These are phyloP conservation scores for Triplophysa siluroides DNA, from an alignment of 2,113 vertebrate genomes.

Conservation along the genomic window DNA sequence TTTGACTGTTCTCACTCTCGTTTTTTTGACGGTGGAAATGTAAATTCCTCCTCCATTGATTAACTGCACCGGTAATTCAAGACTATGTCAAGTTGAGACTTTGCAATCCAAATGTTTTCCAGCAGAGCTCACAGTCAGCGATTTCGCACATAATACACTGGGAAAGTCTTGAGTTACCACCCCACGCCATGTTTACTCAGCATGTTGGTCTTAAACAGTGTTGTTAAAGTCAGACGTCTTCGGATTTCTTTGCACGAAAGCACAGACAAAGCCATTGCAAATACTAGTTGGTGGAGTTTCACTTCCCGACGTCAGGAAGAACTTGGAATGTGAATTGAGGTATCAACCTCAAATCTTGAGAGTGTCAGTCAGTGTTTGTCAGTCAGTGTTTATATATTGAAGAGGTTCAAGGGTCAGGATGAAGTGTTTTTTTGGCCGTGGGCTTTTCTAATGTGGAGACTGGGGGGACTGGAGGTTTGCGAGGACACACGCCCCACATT, in stretches of 20 bases:
- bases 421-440: neutral
- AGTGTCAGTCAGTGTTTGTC: constrained; percentile 30
- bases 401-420: neutral
- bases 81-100: neutral
- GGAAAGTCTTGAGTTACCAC: constrained; percentile 6
- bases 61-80: neutral
- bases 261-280: neutral
- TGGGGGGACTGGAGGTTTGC: neutral
- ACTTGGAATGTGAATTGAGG: neutral
- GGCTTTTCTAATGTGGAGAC: constrained; percentile 37
- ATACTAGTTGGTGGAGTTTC: neutral
- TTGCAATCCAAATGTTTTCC: neutral
- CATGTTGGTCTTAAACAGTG: neutral
- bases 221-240: neutral
- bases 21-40: neutral
- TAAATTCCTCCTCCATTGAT: neutral
- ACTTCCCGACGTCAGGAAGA: neutral
- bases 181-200: neutral
- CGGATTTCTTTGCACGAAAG: neutral
- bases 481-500: neutral
- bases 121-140: constrained; percentile 8
- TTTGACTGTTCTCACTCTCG: neutral
- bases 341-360: neutral
- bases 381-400: constrained; percentile 7
- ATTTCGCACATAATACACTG: neutral